phyloP scores from a whole-genome alignment of 30 jellyfish, hydroid and myxozoan genomes.

The Chrysaora quinquecirrha region DNA sequence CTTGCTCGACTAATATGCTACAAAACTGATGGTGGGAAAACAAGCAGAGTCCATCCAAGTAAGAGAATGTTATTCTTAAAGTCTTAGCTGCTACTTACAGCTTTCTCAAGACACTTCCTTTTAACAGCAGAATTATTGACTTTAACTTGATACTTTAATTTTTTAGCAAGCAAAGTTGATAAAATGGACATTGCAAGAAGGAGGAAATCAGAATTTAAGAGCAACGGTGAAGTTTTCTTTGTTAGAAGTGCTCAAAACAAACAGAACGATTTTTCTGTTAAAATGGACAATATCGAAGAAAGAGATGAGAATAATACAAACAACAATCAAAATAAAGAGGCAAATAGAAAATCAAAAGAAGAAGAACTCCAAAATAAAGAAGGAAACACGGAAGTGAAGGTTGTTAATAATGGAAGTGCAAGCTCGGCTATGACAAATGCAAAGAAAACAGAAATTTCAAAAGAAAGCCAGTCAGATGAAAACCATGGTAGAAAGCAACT shows the following conservation, averaged over 20 bases:
- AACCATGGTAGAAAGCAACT: no score
- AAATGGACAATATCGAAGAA: background rate
- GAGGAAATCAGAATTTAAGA: background rate
- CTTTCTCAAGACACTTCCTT: background rate
- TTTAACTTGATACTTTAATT: background rate
- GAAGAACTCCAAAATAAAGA: no score
- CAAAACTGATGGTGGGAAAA: conserved; percentile 61
- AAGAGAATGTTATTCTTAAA: conserved; percentile 7
- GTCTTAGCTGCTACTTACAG: background rate
- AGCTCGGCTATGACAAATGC: no score
- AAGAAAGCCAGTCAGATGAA: no score
- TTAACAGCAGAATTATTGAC: background rate
- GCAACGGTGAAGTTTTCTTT: background rate
- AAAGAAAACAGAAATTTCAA: no score
- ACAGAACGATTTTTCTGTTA: background rate
- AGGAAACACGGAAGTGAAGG: no score
- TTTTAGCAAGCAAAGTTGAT: background rate
- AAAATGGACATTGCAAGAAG: background rate
- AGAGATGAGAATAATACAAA: background rate
- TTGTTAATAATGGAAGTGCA: no score
- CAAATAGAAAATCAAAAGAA: background rate
- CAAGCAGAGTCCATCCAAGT: conserved; percentile 70
- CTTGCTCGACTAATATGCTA: conserved; percentile 62
- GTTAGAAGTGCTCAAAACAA: background rate
- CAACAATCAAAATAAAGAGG: background rate